Evolutionary conservation across 2,797 vertebrate species (phyloP).

Genomic region (Molossus molossus): DNA sequence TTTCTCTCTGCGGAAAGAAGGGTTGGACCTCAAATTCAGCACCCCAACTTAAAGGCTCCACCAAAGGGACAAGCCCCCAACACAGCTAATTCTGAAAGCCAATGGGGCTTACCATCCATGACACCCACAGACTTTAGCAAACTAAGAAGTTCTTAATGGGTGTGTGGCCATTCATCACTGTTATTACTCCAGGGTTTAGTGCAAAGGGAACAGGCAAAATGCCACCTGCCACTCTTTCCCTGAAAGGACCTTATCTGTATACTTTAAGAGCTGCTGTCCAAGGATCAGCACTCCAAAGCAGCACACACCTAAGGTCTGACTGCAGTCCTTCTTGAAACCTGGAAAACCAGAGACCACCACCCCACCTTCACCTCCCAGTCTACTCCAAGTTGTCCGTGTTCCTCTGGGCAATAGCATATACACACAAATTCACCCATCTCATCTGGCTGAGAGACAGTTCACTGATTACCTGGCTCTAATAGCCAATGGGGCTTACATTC

Average conservation of each 20-base stretch:
- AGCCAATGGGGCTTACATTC: background rate
- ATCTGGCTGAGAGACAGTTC: background rate
- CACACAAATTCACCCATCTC: background rate
- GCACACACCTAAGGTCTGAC: background rate
- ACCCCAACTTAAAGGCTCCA: background rate
- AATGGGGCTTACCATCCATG: background rate
- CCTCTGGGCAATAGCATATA: background rate
- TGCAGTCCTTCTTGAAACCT: background rate
- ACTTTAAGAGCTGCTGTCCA: background rate
- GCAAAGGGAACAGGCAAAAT: background rate
- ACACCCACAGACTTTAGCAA: background rate
- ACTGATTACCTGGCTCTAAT: background rate
- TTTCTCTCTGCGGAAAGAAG: background rate
- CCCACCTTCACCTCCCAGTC: background rate
- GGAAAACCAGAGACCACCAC: background rate
- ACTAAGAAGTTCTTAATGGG: background rate
- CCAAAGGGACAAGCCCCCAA: background rate
- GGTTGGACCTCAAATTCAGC: background rate
- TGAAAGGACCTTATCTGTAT: background rate
- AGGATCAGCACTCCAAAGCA: background rate
- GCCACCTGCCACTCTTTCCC: background rate
- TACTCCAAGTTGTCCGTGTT: background rate
- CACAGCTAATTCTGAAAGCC: background rate
- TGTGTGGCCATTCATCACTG: background rate
- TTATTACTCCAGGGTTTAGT: background rate